Percentiles rank a stretch among this genome's conserved stretches.
Evolutionary conservation across 2,797 vertebrate genomes (phyloP).

Genomic region (Neopelma chrysocephalum): DNA sequence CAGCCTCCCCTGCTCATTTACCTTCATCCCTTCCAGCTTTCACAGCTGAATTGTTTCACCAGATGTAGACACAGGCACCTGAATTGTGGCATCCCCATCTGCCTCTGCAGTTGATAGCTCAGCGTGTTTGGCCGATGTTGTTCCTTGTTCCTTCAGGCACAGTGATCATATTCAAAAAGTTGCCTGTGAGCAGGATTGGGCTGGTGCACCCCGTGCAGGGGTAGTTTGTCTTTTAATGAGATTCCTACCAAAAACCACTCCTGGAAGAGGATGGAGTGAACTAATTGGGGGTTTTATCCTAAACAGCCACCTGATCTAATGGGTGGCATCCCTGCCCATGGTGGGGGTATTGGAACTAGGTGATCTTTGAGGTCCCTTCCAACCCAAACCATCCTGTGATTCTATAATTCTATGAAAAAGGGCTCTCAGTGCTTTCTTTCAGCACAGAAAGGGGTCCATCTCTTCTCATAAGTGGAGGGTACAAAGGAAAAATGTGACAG

Average conservation of each 20-base stretch:
- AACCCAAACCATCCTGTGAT: neutral
- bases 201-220: neutral
- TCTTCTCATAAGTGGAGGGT: neutral
- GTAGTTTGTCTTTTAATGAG: neutral
- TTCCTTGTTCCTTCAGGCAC: neutral
- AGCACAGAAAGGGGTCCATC: neutral
- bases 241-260: neutral
- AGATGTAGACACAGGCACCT: neutral
- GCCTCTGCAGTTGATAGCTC: neutral
- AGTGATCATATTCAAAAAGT: fast-evolving
- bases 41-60: neutral
- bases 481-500: neutral
- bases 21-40: neutral
- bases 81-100: neutral
- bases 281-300: neutral
- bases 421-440: fast-evolving
- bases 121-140: neutral
- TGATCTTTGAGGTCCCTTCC: neutral
- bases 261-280: neutral
- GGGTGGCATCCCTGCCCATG: neutral
- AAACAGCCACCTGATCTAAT: neutral
- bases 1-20: neutral
- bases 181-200: neutral
- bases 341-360: neutral
- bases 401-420: neutral